Evolutionary conservation across 2,797 vertebrate genomes (phyloP).

Genomic region (Microctenopoma stevenorrisi): DNA sequence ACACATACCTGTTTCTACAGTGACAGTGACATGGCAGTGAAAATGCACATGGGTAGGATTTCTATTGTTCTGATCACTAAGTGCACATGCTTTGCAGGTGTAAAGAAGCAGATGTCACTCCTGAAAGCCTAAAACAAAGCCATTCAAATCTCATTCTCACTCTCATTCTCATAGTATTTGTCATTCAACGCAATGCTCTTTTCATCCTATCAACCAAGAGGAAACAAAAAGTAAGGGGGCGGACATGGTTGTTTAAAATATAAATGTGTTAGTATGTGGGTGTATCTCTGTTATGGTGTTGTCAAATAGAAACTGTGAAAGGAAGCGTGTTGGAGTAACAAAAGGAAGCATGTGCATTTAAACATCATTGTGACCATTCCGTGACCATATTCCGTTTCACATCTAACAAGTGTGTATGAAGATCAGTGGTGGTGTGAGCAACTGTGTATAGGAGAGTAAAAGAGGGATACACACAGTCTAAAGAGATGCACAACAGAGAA

Average conservation of each 20-base stretch:
- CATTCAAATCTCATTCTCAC: constrained; percentile 24
- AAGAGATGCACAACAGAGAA: constrained; percentile 77
- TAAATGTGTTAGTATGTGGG: constrained; percentile 45
- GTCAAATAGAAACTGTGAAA: constrained; percentile 20
- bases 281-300: constrained; percentile 15
- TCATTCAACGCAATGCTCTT: constrained; percentile 26
- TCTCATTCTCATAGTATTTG: constrained; percentile 36
- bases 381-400: constrained; percentile 16
- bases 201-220: constrained; percentile 28
- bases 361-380: constrained; percentile 7
- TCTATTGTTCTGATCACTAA: constrained; percentile 35
- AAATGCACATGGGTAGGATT: constrained; percentile 22
- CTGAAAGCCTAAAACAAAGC: constrained; percentile 53
- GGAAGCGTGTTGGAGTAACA: constrained; percentile 19
- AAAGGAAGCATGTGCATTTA: constrained; percentile 5
- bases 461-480: constrained; percentile 43
- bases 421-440: constrained; percentile 45
- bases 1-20: constrained; percentile 23
- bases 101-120: constrained; percentile 54
- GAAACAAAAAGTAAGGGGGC: constrained; percentile 19
- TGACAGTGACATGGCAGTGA: not conserved
- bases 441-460: constrained; percentile 47
- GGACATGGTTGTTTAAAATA: constrained; percentile 21
- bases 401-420: constrained; percentile 45
- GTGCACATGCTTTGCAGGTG: constrained; percentile 26